Base-by-base conservation (phyloP, 2,888 invertebrate genomes). In the Spialia ferax region DNA sequence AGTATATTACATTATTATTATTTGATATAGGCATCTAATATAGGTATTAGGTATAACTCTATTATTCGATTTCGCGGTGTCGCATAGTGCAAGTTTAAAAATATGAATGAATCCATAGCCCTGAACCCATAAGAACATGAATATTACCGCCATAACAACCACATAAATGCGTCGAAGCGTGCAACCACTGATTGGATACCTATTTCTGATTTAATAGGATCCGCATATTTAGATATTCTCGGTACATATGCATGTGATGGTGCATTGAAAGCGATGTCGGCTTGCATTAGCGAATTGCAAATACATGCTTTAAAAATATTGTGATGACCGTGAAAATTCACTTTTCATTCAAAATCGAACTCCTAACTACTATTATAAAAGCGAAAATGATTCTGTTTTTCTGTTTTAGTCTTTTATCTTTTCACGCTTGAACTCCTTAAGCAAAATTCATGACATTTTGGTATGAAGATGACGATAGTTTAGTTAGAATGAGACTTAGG, bases 131-230 rank as follows among this genome's bases (percentile, higher is more conserved):
- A 63, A 62, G 57, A 65, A 52, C 65, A 65, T 65, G 65, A 63
- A 73, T 74, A 73, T 75, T 75, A 71, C 70, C 69, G 75, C 73
- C 77, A 78, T 82, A 84, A 84, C 80, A 83, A 80, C 82, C 79
- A 78, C 80, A 82, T 87, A 85, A 86, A 88, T 62, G 71, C 80
- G 73, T 61, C 77, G 80, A 81, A 83, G 83, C 86, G 79, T 84
- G 75, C 70, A 73, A 69, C 45, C 80, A 80, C 82, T 89, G 89
- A 89, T 89, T 89, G 87, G 87, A 87, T 88, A 81, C 81, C 85
- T 89, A 88, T 89, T 89, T 88, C 82, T 84, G 87, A 82, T 87
- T 86, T 87, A 85, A 86, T 86, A 76, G 74, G 79, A 82, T 79
- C 77, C 79, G 78, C 80, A 62, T 80, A 77, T 81, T 80, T 79